Conservation (phyloP, 2,113 vertebrate genomes). For the Cephalopholis sonnerati region DNA sequence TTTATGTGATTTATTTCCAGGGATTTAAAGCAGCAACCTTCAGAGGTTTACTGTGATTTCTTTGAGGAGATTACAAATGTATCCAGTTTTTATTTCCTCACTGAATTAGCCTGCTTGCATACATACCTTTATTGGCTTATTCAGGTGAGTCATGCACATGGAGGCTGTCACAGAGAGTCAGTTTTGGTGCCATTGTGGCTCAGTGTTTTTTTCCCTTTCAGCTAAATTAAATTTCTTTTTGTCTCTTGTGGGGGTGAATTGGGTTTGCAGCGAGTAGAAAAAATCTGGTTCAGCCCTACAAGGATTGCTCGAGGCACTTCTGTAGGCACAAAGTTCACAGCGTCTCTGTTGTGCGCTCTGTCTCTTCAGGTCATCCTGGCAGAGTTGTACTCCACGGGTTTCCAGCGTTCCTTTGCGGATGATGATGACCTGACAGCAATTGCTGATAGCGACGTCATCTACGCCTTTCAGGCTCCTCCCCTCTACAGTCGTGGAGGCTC, state of each 20-base stretch:
- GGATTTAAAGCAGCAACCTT: not conserved
- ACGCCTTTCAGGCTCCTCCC: slow-evolving; percentile 90
- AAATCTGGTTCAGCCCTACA: not conserved
- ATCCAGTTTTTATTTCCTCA: not conserved
- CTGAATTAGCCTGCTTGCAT: not conserved
- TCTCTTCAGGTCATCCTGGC: slow-evolving; percentile 89
- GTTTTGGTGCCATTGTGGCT: not conserved
- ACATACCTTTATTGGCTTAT: not conserved
- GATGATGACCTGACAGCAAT: slow-evolving; percentile 89
- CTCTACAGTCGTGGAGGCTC: slow-evolving; percentile 71
- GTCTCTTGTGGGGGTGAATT: not conserved
- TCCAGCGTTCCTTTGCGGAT: slow-evolving; percentile 92
- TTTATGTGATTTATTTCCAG: not conserved
- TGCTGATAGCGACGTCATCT: slow-evolving; percentile 88
- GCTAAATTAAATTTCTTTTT: not conserved
- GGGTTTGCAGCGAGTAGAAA: not conserved
- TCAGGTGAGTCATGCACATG: not conserved
- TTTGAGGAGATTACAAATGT: not conserved
- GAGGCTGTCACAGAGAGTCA: not conserved
- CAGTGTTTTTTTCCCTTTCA: not conserved
- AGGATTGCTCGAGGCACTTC: not conserved
- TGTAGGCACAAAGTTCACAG: not conserved
- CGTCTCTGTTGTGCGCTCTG: not conserved
- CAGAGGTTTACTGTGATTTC: not conserved
- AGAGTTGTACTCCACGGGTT: slow-evolving; percentile 89